Conservation (phyloP, 2,888 invertebrate genomes). For the Diarsia rubi region DNA sequence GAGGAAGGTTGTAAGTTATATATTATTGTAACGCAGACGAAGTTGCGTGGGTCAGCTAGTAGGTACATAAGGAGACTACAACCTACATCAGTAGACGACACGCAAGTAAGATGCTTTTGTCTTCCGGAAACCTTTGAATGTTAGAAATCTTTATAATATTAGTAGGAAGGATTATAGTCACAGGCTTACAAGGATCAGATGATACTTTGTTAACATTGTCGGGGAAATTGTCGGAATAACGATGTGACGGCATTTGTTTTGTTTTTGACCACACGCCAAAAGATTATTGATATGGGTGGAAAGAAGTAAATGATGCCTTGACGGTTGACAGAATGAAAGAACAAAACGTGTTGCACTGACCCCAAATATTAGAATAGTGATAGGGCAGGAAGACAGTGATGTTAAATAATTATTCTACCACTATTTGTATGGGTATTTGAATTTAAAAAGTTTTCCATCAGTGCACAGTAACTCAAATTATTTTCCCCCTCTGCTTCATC, state of each 20-base stretch:
- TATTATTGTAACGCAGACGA: no score
- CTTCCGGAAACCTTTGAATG: neutral
- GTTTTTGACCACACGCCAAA: neutral
- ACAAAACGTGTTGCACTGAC: neutral
- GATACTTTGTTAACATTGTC: neutral
- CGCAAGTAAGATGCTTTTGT: neutral
- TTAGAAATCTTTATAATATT: neutral
- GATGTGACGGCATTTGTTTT: neutral
- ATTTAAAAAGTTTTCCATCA: neutral
- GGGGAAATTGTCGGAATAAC: neutral
- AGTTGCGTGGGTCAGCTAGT: no score
- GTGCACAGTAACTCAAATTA: no score
- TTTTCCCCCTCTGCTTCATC: neutral
- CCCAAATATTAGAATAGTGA: no score
- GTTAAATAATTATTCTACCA: neutral
- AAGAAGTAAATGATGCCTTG: neutral
- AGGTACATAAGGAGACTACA: neutral
- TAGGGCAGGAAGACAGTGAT: no score
- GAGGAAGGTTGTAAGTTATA: no score
- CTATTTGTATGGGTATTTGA: neutral
- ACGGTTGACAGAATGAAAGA: neutral
- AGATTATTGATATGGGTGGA: neutral
- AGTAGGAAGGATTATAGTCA: slow-evolving; percentile 16
- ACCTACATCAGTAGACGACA: neutral
- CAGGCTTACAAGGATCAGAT: neutral